Evolutionary conservation across 2,888 invertebrate species (phyloP), one percentile per base, ranked within the genome.

Genomic region (Stenodema calcarata): DNA sequence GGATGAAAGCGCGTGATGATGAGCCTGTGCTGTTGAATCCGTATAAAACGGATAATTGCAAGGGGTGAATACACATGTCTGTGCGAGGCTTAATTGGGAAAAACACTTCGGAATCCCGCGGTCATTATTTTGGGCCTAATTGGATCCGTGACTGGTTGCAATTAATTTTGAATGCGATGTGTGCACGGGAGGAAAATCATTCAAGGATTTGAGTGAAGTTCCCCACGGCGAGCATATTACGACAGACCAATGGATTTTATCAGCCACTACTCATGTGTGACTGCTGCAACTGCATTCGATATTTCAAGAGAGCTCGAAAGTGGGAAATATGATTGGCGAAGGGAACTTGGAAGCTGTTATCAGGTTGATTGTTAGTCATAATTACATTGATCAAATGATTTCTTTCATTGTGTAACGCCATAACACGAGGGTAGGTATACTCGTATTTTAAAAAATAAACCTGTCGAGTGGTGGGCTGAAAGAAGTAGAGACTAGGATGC

Each of bases 101-200:
- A 75, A 75, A 75, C 75, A 14, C 41, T 62, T 62, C 6, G 27
- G 14, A 78, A 78, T 78, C 12, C 14, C 14, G 44, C 16, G 44
- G 78, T 44, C 78, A 44, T 78, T 78, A 78, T 42, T 78, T 78
- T 27, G 23, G 78, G 78, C 11, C 78, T 78, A 78, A 78, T 78
- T 78, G 44, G 44, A 78, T 41, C 41, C 78, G 76, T 76, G 78
- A 78, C 44, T 42, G 23, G 42, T 27, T 4, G 27, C 44, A 44
- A 44, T 44, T 78, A 78, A 78, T 78, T 44, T 42, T 7, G 42
- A 78, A 78, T 23, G 42, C 41, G 27, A n/a, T 27, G 78, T 27
- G 70, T 70, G 3, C 6, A 23, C 1, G 12, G 44, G 75, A 30
- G 27, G n/a, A 12, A 2, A 42, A 4, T 27, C 44, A 27, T 42